Percentiles rank a stretch among this genome's conserved stretches.
These are phyloP conservation scores for Panorpa germanica DNA, from an alignment of 2,888 invertebrate genomes.

Conservation along the genomic window DNA sequence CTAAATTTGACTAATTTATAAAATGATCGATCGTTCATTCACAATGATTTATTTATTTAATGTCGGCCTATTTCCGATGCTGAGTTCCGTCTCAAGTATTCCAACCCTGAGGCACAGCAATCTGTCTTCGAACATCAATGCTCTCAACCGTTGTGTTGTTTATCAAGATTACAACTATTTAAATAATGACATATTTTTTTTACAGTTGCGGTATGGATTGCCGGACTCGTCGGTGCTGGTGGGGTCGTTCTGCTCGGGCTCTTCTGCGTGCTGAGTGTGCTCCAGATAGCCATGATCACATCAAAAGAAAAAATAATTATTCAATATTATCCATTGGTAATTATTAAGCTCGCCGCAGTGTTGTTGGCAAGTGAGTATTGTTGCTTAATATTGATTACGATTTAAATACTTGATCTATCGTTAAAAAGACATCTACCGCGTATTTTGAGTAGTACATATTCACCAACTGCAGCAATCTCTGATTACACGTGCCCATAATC, in stretches of 20 bases:
- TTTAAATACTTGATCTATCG: background rate
- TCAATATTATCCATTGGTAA: slow-evolving; percentile 57
- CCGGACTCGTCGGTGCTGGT: slow-evolving; percentile 60
- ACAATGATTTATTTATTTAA: no score
- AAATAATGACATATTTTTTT: slow-evolving; percentile 13
- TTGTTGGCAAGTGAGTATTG: slow-evolving; percentile 52
- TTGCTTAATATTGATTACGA: slow-evolving; percentile 1
- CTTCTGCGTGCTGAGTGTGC: slow-evolving; percentile 59
- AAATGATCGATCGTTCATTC: no score
- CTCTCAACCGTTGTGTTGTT: no score
- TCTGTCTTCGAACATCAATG: no score
- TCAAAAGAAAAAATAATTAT: slow-evolving; percentile 64
- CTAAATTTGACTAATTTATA: no score
- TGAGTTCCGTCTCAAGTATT: no score
- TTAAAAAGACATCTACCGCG: no score
- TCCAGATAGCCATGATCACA: slow-evolving; percentile 75
- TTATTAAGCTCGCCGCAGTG: slow-evolving; percentile 59
- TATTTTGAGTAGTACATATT: no score
- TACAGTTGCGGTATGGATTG: slow-evolving; percentile 64
- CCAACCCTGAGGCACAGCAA: no score
- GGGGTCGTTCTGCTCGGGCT: slow-evolving; percentile 55
- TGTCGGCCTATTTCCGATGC: no score
- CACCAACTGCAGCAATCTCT: no score
- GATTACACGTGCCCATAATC: slow-evolving; percentile 5
- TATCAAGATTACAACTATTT: no score